Evolutionary conservation across 2,888 invertebrate genomes (phyloP).

Genomic region (Helleia helle): DNA sequence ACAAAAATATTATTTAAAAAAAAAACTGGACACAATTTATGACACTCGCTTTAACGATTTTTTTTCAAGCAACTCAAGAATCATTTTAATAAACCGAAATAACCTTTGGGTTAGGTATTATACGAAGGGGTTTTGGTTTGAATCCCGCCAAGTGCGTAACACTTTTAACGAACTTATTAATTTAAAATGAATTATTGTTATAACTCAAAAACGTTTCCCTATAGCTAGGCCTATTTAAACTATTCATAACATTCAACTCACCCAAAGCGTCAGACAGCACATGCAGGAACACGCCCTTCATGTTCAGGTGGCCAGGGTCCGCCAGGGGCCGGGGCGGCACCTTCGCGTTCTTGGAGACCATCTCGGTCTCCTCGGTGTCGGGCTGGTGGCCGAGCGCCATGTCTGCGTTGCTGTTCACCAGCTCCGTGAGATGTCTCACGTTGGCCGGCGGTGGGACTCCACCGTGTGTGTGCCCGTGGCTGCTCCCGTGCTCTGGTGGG

Average conservation of each 20-base stretch:
- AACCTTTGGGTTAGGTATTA: too few relatives aligned
- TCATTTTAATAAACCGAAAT: too few relatives aligned
- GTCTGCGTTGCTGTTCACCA: constrained; percentile 65
- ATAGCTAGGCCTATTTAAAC: background rate
- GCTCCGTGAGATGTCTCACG: constrained; percentile 58
- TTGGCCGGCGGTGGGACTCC: constrained; percentile 63
- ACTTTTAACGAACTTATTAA: too few relatives aligned
- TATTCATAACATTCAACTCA: constrained; percentile 41
- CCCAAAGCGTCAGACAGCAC: constrained; percentile 98
- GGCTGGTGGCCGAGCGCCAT: constrained; percentile 59
- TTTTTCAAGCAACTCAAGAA: too few relatives aligned
- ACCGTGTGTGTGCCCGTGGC: constrained; percentile 79
- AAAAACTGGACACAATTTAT: too few relatives aligned
- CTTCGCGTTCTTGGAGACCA: constrained; percentile 50
- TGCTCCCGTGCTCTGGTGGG: constrained; percentile 84
- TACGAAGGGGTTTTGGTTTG: too few relatives aligned
- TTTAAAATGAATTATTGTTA: too few relatives aligned
- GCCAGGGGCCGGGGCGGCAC: constrained; percentile 38
- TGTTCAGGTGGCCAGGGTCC: constrained; percentile 92
- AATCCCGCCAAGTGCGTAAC: too few relatives aligned
- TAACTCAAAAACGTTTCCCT: too few relatives aligned
- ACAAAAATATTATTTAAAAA: too few relatives aligned
- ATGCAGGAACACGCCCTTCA: constrained; percentile 99
- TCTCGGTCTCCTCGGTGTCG: constrained; percentile 59
- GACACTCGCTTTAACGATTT: too few relatives aligned